phyloP scores from a whole-genome alignment of 2,888 invertebrate species.

The Ichneumoninae sp. region DNA sequence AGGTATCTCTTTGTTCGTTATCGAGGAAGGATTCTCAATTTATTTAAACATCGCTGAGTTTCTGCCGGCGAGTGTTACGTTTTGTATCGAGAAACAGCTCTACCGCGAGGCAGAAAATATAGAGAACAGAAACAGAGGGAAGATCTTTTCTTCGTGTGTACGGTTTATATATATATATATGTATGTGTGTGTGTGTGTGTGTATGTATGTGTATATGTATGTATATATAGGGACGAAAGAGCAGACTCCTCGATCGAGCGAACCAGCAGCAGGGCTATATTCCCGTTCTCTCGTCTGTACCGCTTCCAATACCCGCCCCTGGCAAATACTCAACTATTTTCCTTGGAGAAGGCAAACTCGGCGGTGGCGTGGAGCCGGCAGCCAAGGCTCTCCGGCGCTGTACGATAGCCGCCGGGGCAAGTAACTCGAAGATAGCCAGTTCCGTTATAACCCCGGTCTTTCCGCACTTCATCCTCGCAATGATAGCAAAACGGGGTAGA shows the following conservation, averaged over 20 bases:
- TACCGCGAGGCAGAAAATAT: constrained; percentile 37
- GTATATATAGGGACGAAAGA: constrained; percentile 57
- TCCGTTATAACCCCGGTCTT: constrained; percentile 67
- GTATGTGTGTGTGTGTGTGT: background rate
- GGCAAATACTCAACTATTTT: constrained; percentile 71
- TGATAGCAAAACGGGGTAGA: constrained; percentile 64
- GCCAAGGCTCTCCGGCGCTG: constrained; percentile 50
- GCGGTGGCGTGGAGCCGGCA: constrained; percentile 54
- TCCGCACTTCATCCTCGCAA: constrained; percentile 68
- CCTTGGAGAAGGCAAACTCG: constrained; percentile 67
- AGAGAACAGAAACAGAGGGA: constrained; percentile 41
- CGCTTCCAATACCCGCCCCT: constrained; percentile 67
- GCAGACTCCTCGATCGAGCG: constrained; percentile 64
- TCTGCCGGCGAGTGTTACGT: background rate
- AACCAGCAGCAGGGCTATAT: constrained; percentile 61
- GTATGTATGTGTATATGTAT: constrained; percentile 7
- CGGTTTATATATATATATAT: background rate
- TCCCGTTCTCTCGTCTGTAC: constrained; percentile 52
- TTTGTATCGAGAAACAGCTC: constrained; percentile 12
- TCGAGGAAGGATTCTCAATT: constrained; percentile 12
- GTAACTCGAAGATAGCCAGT: constrained; percentile 68
- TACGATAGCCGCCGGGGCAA: constrained; percentile 64
- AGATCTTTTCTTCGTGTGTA: constrained; percentile 21
- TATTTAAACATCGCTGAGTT: constrained; percentile 22
- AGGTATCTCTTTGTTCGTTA: background rate